phyloP scores from a whole-genome alignment of 1,140 invertebrate genomes.

The Drosophila pachea region DNA sequence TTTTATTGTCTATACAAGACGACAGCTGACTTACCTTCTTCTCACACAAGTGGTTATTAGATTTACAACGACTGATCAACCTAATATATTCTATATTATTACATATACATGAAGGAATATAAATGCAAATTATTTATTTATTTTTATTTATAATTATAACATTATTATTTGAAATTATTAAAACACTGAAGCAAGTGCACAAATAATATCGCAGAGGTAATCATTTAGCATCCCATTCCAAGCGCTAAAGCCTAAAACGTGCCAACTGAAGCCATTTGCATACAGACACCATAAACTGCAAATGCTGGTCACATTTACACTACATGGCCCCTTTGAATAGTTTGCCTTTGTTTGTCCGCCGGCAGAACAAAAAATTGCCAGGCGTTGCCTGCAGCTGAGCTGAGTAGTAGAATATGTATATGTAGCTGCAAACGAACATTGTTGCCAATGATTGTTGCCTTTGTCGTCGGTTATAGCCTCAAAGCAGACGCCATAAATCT shows the following conservation, averaged over 20 bases:
- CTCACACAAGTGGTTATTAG: constrained; percentile 64
- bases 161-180: too few species aligned
- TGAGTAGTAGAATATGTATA: neutral
- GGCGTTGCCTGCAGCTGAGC: neutral
- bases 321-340: constrained; percentile 58
- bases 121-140: too few species aligned
- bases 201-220: too few species aligned
- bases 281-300: constrained; percentile 69
- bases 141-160: too few species aligned
- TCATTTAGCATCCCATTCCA: too few species aligned
- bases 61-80: too few species aligned
- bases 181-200: neutral
- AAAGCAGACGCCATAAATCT: constrained; percentile 72
- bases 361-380: constrained; percentile 6
- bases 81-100: too few species aligned
- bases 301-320: constrained; percentile 34
- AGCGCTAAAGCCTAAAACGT: constrained; percentile 27
- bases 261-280: constrained; percentile 60
- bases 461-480: constrained; percentile 51
- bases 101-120: too few species aligned
- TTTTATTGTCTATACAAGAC: neutral
- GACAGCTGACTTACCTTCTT: constrained; percentile 22
- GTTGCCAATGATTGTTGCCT: constrained; percentile 39
- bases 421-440: constrained; percentile 50
- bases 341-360: constrained; percentile 41